Evolutionary conservation across 2,113 vertebrate species (phyloP), one percentile per base, ranked within the genome.

Genomic region (Morone chrysops): DNA sequence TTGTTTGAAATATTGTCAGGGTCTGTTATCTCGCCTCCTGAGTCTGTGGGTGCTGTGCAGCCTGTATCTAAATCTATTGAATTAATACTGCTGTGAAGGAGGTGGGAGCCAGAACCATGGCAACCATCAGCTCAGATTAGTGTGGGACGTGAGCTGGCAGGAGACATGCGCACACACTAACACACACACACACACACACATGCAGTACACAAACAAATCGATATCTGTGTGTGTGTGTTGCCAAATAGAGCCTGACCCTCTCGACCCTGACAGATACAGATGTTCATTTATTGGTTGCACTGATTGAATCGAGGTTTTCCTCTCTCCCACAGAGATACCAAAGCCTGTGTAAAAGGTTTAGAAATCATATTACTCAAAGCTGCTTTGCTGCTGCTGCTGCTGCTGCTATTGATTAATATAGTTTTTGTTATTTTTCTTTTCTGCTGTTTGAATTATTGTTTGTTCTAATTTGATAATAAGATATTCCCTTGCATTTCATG

Each of bases 71-170:
- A 88, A 90, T 89, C 84, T 89, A 89, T 88, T 89, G 91, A 92
- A 92, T 90, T 90, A 91, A 81, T 87, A 82, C 80, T 87, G 85
- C 83, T 87, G 83, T 87, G 87, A 91, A 85, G 83, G 77, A 85
- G 82, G 84, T 72, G 84, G 87, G 86, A 89, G 90, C 86, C 86
- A 93, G 84, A 94, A 89, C 93, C 93, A 95, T 94, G 91, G 93
- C 88, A 94, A 94, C 94, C 89, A 88, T 94, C 83, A 83, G 80
- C 86, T 92, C 51, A 76, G 89, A 94, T 93, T 88, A 93, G 92
- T 92, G 88, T 92, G 81, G 87, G 87, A 80, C 40, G 80, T 62
- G 70, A 92, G 86, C 74, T 92, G 85, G 89, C 80, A 87, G 81
- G 73, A 86, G 80, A 88, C 78, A 12, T 48, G 63, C 56, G 75